These are phyloP conservation scores for Punctoribates punctum DNA, from an alignment of 2,888 invertebrate species.

Conservation along the genomic window DNA sequence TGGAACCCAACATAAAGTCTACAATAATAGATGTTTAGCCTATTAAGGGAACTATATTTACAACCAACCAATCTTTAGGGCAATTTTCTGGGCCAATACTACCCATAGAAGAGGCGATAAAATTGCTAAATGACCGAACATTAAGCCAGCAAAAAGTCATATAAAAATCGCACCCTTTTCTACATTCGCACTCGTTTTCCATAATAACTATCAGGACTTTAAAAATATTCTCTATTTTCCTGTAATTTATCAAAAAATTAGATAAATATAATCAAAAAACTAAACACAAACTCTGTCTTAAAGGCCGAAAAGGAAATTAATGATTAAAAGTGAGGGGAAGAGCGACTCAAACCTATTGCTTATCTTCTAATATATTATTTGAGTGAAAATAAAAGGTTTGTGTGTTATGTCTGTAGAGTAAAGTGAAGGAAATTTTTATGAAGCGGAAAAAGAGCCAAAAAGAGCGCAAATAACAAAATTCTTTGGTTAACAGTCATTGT, in stretches of 20 bases:
- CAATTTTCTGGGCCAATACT: constrained; percentile 13
- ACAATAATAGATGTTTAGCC: constrained; percentile 27
- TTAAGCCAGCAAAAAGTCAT: constrained; percentile 1
- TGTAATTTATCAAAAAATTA: constrained; percentile 1
- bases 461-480: constrained; percentile 29
- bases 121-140: constrained; percentile 24
- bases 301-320: constrained; percentile 1
- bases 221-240: neutral
- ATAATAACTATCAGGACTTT: neutral
- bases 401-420: neutral
- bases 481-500: constrained; percentile 28
- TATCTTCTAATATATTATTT: constrained; percentile 12
- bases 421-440: neutral
- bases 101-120: constrained; percentile 21
- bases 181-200: neutral
- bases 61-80: constrained; percentile 24
- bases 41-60: constrained; percentile 26
- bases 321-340: constrained; percentile 4
- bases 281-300: neutral
- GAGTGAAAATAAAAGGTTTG: neutral
- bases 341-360: neutral
- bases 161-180: constrained; percentile 36
- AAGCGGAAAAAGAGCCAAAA: neutral
- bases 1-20: constrained; percentile 7
- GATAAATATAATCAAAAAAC: constrained; percentile 27